A percentile compares a stretch with the other conserved stretches of the same genome.
These are phyloP conservation scores for Tragelaphus buxtoni DNA, from an alignment of 2,113 vertebrate species.

Conservation along the genomic window DNA sequence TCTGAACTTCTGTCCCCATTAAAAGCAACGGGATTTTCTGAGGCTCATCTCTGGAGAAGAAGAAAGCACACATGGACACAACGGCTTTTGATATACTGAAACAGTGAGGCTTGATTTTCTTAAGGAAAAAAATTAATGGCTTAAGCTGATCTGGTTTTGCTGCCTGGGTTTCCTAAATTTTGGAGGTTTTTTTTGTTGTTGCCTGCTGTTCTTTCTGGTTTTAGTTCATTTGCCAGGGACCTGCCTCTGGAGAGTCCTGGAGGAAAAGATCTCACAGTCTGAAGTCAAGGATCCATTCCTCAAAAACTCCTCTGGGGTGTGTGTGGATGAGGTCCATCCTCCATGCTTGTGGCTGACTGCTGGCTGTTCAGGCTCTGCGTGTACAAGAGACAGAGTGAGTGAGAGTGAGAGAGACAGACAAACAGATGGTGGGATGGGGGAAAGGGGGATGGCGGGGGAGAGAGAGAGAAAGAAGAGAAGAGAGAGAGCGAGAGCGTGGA, in stretches of 20 bases:
- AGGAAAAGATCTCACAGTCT: slow-evolving; percentile 71
- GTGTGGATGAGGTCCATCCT: slow-evolving; percentile 54
- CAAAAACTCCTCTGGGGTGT: slow-evolving; percentile 40
- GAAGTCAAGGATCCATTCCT: slow-evolving; percentile 69
- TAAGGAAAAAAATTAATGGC: slow-evolving; percentile 36
- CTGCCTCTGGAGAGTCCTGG: slow-evolving; percentile 76
- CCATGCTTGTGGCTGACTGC: slow-evolving; percentile 35
- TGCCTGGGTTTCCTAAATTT: slow-evolving; percentile 53
- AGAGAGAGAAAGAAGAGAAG: rapidly evolving
- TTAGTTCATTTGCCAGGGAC: slow-evolving; percentile 72
- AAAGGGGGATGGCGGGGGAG: rapidly evolving
- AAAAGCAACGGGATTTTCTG: neutral
- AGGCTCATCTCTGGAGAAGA: neutral
- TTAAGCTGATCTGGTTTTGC: slow-evolving; percentile 49
- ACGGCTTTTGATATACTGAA: neutral
- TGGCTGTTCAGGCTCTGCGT: slow-evolving; percentile 52
- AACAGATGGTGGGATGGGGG: rapidly evolving
- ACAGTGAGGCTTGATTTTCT: neutral
- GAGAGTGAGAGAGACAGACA: neutral
- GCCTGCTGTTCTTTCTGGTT: neutral
- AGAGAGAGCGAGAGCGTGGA: neutral
- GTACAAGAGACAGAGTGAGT: neutral
- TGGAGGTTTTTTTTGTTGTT: neutral
- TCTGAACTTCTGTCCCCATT: neutral
- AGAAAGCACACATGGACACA: neutral